Conservation (phyloP, 2,888 invertebrate genomes). For the Iselma pallidipennis region DNA sequence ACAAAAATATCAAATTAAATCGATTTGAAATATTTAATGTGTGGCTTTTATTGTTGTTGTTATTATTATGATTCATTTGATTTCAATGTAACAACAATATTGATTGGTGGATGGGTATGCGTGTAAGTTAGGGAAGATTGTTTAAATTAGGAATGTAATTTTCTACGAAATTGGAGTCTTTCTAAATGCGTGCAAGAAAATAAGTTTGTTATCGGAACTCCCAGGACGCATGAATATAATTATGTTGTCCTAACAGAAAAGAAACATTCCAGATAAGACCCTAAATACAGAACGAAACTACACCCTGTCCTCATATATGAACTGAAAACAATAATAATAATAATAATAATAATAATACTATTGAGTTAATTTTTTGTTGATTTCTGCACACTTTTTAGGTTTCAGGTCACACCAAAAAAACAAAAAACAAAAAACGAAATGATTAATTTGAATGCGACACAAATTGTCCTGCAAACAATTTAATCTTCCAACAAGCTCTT, state of each 20-base stretch:
- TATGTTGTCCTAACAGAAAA: conserved; percentile 37
- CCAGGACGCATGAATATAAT: conserved; percentile 40
- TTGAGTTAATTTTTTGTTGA: no score
- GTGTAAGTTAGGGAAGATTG: conserved; percentile 32
- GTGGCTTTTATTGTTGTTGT: no score
- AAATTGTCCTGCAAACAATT: conserved; percentile 13
- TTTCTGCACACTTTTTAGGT: no score
- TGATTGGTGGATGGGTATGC: conserved; percentile 26
- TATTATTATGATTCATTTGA: neutral
- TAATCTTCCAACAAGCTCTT: conserved; percentile 13
- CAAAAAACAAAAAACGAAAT: conserved; percentile 11
- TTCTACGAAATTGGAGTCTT: conserved; percentile 34
- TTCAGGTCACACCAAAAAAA: no score
- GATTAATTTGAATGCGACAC: conserved; percentile 17
- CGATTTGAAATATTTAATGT: no score
- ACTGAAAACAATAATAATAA: neutral
- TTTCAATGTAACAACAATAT: conserved; percentile 18
- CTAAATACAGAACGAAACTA: neutral
- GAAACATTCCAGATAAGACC: conserved; percentile 22
- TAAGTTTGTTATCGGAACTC: conserved; percentile 36
- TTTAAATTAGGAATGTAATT: conserved; percentile 36
- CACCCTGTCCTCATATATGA: neutral
- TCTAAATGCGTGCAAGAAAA: conserved; percentile 37
- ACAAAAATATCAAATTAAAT: no score
- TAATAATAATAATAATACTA: no score